Percentiles rank a stretch among this genome's conserved stretches.
These are phyloP conservation scores for Podarcis raffonei DNA, from an alignment of 2,113 vertebrate species.

Conservation along the genomic window DNA sequence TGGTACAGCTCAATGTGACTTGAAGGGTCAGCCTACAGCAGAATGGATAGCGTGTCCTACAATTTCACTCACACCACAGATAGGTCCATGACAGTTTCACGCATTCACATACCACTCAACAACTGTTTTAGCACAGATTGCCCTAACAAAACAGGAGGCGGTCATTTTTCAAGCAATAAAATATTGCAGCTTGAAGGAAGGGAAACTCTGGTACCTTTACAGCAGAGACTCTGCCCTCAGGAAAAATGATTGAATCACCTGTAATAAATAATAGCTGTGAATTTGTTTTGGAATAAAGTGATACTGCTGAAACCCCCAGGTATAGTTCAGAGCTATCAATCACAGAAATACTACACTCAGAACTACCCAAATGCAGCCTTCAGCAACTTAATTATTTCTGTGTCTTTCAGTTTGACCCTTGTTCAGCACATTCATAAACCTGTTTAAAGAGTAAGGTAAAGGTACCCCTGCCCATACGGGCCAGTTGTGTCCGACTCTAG, in stretches of 20 bases:
- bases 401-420: conserved; percentile 73
- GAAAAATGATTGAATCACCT: not conserved
- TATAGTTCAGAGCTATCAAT: not conserved
- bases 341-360: not conserved
- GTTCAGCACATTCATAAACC: conserved; percentile 77
- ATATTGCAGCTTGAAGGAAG: too few species aligned
- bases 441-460: conserved; percentile 82
- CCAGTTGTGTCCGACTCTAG: too few species aligned
- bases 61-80: too few species aligned
- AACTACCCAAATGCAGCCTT: conserved; percentile 24
- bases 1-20: too few species aligned
- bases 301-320: not conserved
- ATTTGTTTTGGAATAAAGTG: not conserved
- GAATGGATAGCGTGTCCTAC: too few species aligned
- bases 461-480: too few species aligned
- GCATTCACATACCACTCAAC: too few species aligned
- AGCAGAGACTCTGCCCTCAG: not conserved
- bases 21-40: too few species aligned
- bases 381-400: conserved; percentile 76
- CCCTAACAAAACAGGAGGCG: too few species aligned
- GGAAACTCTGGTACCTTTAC: not conserved
- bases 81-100: too few species aligned
- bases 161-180: not conserved
- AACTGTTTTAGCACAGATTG: too few species aligned
- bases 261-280: not conserved